Base-by-base conservation (phyloP, 2,797 vertebrate species). In the Numenius phaeopus region DNA sequence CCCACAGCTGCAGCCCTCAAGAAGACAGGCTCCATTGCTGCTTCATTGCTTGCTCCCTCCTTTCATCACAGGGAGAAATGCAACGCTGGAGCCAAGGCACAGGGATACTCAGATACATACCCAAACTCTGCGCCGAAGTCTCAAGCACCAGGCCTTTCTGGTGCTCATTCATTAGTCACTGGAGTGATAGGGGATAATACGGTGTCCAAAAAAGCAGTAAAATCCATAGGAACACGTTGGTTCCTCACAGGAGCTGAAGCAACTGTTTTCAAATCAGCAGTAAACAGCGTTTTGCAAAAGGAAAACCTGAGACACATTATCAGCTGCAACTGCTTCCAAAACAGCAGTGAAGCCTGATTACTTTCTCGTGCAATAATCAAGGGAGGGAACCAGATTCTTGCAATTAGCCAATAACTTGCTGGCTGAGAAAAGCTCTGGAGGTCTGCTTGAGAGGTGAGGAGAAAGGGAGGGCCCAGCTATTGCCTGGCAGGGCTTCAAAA, bases 241-340 rank as follows among this genome's bases (percentile, higher is more conserved):
- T 29, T 61, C 49, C 46, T 78, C n/a, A 18, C 30, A 72, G 32
- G 19, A 80, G 40, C 62, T 69, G 42, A 82, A 93, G 57, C 49
- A 69, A 72, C 8, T 61, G 10, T 21, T 91, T 78, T 39, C 73
- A 83, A 71, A 67, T 18, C 67, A 75, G n/a, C 70, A 94, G 54
- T 40, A 83, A 89, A 65, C 3, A 7, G n/a, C 11, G 10, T 42
- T 73, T 61, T 71, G 46, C 54, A 32, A 54, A 83, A 79, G 32
- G 58, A 91, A 89, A 95, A 73, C 17, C 71, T 58, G 55, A 87
- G 54, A 55, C 57, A 65, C 20, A 4, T 44, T n/a, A 73, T 30
- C 46, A 92, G 77, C 64, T 50, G 3, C 20, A 86, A 77, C 18
- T 72, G 78, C 70, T 93, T 89, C 70, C 70, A 76, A 61, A 94